Conservation (phyloP, 2,797 vertebrate species). For the Macropus fuliginosus region DNA sequence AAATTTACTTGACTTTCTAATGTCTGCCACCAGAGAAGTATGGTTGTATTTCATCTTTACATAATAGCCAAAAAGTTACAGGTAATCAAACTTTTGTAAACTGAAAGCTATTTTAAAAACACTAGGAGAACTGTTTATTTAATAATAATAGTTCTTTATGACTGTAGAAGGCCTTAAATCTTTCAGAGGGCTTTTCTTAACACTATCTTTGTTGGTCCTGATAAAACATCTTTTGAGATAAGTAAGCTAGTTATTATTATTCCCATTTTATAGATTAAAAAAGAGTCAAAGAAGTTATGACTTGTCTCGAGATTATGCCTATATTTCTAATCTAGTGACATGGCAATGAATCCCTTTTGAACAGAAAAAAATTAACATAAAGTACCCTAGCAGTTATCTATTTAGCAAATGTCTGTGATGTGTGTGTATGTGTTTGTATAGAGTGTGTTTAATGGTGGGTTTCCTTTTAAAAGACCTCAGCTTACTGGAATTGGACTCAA, state of each 20-base stretch:
- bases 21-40: background rate
- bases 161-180: background rate
- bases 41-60: background rate
- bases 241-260: background rate
- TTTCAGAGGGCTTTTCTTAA: background rate
- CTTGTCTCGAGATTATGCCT: slow-evolving; percentile 21
- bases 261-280: background rate
- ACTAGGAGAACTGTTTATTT: background rate
- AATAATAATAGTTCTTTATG: background rate
- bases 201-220: background rate
- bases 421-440: background rate
- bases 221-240: background rate
- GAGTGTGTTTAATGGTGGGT: background rate
- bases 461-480: background rate
- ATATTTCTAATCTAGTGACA: background rate
- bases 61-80: background rate
- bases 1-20: background rate
- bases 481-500: background rate
- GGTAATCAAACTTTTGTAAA: slow-evolving; percentile 1
- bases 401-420: background rate
- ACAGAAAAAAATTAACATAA: background rate
- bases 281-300: background rate
- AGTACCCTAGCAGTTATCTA: background rate
- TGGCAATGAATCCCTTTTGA: background rate
- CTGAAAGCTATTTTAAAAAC: background rate